Conservation (phyloP, 2,888 invertebrate species). For the Eubasilissa splendida region DNA sequence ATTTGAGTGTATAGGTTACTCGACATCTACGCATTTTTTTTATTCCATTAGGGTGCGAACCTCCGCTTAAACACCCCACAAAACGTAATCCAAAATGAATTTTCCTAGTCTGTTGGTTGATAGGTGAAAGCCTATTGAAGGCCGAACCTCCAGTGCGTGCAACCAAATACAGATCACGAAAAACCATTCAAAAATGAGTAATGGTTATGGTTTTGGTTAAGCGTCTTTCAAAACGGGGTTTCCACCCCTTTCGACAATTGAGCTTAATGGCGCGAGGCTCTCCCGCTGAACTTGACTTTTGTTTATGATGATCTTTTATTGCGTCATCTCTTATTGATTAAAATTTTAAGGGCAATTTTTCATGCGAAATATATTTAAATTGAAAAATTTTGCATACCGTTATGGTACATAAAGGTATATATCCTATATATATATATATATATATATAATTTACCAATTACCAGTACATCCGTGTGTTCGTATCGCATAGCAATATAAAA, state of each 20-base stretch:
- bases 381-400: too few relatives aligned
- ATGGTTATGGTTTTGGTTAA: constrained; percentile 56
- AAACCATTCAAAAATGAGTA: constrained; percentile 49
- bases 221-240: constrained; percentile 43
- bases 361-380: too few relatives aligned
- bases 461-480: too few relatives aligned
- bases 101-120: constrained; percentile 25
- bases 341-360: too few relatives aligned
- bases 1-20: too few relatives aligned
- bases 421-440: too few relatives aligned
- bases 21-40: too few relatives aligned
- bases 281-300: constrained; percentile 57
- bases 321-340: constrained; percentile 33
- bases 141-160: constrained; percentile 20
- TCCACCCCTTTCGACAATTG: constrained; percentile 43
- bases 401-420: too few relatives aligned
- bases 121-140: constrained; percentile 46
- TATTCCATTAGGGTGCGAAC: neutral
- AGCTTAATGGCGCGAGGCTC: constrained; percentile 53
- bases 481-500: too few relatives aligned
- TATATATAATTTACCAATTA: too few relatives aligned
- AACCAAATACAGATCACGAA: constrained; percentile 35
- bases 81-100: constrained; percentile 24
- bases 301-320: constrained; percentile 57
- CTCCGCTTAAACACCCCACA: constrained; percentile 14